These are phyloP conservation scores for Triplophysa rosa DNA, from an alignment of 2,113 vertebrate species.

Conservation along the genomic window DNA sequence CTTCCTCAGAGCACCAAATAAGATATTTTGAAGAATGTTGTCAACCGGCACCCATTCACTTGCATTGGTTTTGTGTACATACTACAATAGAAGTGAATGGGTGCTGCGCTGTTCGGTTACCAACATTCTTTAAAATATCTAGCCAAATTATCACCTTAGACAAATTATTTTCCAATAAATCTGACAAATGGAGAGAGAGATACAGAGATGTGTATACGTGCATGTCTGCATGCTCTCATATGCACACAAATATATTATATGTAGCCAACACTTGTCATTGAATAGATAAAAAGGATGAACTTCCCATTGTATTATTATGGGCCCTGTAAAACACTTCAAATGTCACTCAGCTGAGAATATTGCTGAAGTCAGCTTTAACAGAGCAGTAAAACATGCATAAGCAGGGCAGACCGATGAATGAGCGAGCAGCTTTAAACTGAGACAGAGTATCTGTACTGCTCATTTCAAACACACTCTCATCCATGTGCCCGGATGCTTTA, in stretches of 20 bases:
- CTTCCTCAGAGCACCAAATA: too few relatives aligned
- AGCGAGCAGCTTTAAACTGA: not conserved
- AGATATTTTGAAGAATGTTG: too few relatives aligned
- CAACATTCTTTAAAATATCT: too few relatives aligned
- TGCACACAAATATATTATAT: not conserved
- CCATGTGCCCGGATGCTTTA: not conserved
- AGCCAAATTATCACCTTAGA: too few relatives aligned
- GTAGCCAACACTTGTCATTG: conserved; percentile 5
- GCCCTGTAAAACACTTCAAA: conserved; percentile 12
- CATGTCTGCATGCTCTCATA: too few relatives aligned
- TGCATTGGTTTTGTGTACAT: too few relatives aligned
- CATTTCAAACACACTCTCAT: not conserved
- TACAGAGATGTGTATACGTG: too few relatives aligned
- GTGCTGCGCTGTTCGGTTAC: too few relatives aligned
- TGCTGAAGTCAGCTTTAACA: conserved; percentile 17
- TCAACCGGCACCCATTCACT: too few relatives aligned
- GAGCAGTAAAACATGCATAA: not conserved
- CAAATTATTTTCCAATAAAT: too few relatives aligned
- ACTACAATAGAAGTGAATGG: too few relatives aligned
- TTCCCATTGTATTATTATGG: conserved; percentile 5
- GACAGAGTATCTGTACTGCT: conserved; percentile 5
- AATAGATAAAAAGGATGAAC: conserved; percentile 10
- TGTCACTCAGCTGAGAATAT: conserved; percentile 15
- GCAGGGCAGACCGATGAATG: not conserved
- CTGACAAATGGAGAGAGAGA: too few relatives aligned